A percentile compares a stretch with the other conserved stretches of the same genome.
Conservation (phyloP, 2,113 vertebrate species). For the Spheniscus mendiculus region DNA sequence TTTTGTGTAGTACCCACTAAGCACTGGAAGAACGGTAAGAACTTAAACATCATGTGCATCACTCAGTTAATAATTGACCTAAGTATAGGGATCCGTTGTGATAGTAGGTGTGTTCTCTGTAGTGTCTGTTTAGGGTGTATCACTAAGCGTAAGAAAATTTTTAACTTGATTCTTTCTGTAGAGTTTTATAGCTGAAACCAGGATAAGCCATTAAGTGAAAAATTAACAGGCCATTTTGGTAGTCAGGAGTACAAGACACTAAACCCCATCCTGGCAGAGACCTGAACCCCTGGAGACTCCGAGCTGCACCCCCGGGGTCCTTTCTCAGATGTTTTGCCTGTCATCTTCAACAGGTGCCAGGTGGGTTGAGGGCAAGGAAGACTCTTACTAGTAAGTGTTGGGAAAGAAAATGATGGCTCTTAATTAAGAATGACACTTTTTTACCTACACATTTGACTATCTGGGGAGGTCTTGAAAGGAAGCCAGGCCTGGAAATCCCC, state of each 20-base stretch:
- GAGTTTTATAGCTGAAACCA: neutral
- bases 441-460: neutral
- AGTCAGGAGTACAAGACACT: neutral
- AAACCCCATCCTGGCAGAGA: neutral
- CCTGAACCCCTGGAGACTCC: accelerated
- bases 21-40: neutral
- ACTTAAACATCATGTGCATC: neutral
- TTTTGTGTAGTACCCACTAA: neutral
- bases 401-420: neutral
- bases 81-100: neutral
- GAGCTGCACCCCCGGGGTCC: accelerated
- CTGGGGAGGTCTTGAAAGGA: neutral
- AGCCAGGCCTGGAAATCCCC: neutral
- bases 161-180: neutral
- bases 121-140: neutral
- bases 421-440: neutral
- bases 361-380: neutral
- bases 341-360: neutral
- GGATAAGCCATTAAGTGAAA: neutral
- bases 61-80: neutral
- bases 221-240: neutral
- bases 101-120: neutral
- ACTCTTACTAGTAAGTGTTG: neutral
- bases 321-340: neutral
- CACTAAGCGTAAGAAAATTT: neutral